Conservation (phyloP, 2,113 vertebrate species). For the Talpa occidentalis region DNA sequence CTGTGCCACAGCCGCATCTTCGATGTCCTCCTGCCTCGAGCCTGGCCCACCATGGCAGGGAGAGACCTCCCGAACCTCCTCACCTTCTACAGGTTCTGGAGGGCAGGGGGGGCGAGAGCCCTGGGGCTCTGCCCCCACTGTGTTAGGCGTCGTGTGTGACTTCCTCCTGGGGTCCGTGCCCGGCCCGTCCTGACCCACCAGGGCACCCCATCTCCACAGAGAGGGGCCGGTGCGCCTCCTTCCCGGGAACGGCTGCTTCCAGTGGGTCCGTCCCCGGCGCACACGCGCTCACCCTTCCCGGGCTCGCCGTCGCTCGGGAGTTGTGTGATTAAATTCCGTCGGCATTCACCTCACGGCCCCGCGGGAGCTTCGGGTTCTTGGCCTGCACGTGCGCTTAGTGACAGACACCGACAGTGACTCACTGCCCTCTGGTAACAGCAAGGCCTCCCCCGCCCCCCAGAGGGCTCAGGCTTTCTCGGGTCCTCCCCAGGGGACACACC, state of each 20-base stretch:
- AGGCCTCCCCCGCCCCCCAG: not conserved
- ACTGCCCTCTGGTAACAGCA: not conserved
- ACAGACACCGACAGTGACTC: not conserved
- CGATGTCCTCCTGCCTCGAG: slow-evolving; percentile 72
- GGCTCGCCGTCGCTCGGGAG: not conserved
- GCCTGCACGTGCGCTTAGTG: not conserved
- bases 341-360: too few relatives aligned
- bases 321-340: not conserved
- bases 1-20: slow-evolving; percentile 76
- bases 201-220: not conserved
- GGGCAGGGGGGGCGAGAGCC: not conserved
- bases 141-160: not conserved
- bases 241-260: not conserved
- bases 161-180: not conserved
- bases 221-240: not conserved
- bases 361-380: not conserved
- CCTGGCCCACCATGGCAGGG: slow-evolving; percentile 57
- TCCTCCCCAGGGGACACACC: not conserved
- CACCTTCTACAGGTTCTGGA: slow-evolving; percentile 81
- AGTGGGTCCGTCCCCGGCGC: not conserved
- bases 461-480: not conserved
- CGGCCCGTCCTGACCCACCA: not conserved
- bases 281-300: not conserved
- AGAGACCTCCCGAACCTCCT: slow-evolving; percentile 75
- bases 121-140: not conserved